Percentiles rank a stretch among this genome's conserved stretches.
Evolutionary conservation across 2,113 vertebrate genomes (phyloP).

Genomic region (Dryoscopus gambensis): DNA sequence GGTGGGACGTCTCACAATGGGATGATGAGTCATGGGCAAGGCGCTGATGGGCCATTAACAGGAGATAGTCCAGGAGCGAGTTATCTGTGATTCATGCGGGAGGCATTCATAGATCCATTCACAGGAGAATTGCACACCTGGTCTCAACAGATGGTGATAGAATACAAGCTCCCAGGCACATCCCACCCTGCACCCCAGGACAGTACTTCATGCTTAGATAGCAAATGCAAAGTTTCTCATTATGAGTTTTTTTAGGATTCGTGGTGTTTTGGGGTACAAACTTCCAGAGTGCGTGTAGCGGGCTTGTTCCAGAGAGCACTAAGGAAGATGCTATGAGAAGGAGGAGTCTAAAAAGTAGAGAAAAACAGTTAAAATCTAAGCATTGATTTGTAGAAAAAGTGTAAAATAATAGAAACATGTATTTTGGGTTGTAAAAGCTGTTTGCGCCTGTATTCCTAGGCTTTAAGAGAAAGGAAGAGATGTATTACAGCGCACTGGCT

Average conservation of each 20-base stretch:
- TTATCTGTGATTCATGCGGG: too few relatives aligned
- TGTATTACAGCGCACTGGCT: slow-evolving; percentile 98
- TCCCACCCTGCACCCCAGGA: too few relatives aligned
- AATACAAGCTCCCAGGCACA: too few relatives aligned
- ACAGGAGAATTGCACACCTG: too few relatives aligned
- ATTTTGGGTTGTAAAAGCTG: background rate
- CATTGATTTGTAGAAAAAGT: background rate
- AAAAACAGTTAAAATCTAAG: fast-evolving
- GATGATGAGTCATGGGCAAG: too few relatives aligned
- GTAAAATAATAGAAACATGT: background rate
- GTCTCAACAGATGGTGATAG: too few relatives aligned
- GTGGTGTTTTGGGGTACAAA: background rate
- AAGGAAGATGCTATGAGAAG: background rate
- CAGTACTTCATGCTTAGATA: background rate
- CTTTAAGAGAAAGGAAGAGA: slow-evolving; percentile 87
- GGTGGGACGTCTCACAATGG: too few relatives aligned
- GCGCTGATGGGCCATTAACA: too few relatives aligned
- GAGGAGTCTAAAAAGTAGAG: background rate
- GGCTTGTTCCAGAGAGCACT: background rate
- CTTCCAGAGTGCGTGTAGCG: fast-evolving
- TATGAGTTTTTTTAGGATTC: background rate
- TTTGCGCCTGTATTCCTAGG: slow-evolving; percentile 63
- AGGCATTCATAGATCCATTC: too few relatives aligned
- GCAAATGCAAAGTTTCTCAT: background rate
- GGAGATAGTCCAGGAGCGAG: too few relatives aligned